Evolutionary conservation across 1,140 invertebrate species (phyloP), one percentile per base, ranked within the genome.

Genomic region (Zaprionus africanus): DNA sequence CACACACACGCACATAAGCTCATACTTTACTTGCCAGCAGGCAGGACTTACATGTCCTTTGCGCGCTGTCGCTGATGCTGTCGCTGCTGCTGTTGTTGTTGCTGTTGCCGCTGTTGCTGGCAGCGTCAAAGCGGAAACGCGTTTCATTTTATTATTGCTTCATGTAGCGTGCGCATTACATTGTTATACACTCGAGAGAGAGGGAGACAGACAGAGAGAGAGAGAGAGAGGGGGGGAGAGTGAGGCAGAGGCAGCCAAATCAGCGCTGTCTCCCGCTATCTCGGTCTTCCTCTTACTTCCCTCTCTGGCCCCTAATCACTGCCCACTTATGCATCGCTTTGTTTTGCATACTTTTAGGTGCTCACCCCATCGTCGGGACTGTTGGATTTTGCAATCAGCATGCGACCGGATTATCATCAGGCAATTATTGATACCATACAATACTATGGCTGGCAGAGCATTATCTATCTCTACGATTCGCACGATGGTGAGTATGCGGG

Each of bases 401-500:
- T 99, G 96, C 94, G 97, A 65, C 98, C 98, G 19, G 96, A 98
- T 93, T 98, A 98, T 93, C 97, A 98, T 93, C 95, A 96, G 81
- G 98, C 98, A 53, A 96, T 99, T 87, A 96, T 99, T 77, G 98
- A 99, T 93, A 97, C 98, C 19, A 97, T 99, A 75, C 94, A 96
- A 71, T 96, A 97, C 93, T 99, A 99, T 92, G 95, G 96, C 54
- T 99, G 98, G 98, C 95, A 95, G 75, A 96, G 96, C 91, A 97
- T 99, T 82, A 97, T 98, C 90, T 99, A 98, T 94, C 94, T 99
- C 65, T 99, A 99, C 93, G 97, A 98, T 93, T 98, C 97, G 4
- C 97, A 98, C 90, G 65, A 68, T 68, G 28, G 36, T 34, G 46
- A 28, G 62, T 26, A 34, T 5, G n/a, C n/a, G n/a, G 12, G 15